Evolutionary conservation across 1,140 invertebrate genomes (phyloP).

Genomic region (Globodera rostochiensis): DNA sequence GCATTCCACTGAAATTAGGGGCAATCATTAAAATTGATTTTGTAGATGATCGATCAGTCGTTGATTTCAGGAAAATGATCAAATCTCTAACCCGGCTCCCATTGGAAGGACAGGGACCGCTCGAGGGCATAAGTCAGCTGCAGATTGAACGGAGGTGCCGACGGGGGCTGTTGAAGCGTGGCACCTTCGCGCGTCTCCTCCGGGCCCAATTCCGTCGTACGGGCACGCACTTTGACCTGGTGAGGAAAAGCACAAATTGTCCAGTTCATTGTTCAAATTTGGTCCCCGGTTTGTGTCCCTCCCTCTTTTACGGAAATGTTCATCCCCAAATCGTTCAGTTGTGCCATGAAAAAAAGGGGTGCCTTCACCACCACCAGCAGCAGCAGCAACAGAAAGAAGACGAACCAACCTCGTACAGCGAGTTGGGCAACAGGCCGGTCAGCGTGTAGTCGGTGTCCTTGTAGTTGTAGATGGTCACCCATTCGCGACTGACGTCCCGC

Average conservation of each 20-base stretch:
- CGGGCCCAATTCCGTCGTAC: slow-evolving; percentile 64
- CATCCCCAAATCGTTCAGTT: background rate
- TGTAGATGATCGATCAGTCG: too few relatives aligned
- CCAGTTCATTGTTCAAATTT: too few relatives aligned
- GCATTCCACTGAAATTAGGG: slow-evolving; percentile 51
- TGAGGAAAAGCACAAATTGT: too few relatives aligned
- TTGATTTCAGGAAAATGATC: background rate
- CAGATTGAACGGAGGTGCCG: slow-evolving; percentile 62
- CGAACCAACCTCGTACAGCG: slow-evolving; percentile 54
- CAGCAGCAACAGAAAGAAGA: too few relatives aligned
- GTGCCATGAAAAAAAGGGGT: background rate
- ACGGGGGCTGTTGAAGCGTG: slow-evolving; percentile 63
- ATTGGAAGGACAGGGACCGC: slow-evolving; percentile 58
- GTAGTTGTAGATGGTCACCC: slow-evolving; percentile 65
- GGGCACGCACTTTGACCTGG: slow-evolving; percentile 51
- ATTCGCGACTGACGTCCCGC: slow-evolving; percentile 64
- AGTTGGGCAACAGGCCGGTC: slow-evolving; percentile 63
- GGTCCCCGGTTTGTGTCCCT: too few relatives aligned
- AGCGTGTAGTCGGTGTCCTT: slow-evolving; percentile 65
- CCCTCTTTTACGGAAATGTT: too few relatives aligned
- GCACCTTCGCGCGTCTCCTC: slow-evolving; percentile 64
- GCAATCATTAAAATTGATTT: too few relatives aligned
- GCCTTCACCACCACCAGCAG: slow-evolving; percentile 8
- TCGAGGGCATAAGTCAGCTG: slow-evolving; percentile 63
- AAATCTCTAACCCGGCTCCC: slow-evolving; percentile 39